Base-by-base conservation (phyloP, 2,888 invertebrate species). In the Gymnocheta viridis region DNA sequence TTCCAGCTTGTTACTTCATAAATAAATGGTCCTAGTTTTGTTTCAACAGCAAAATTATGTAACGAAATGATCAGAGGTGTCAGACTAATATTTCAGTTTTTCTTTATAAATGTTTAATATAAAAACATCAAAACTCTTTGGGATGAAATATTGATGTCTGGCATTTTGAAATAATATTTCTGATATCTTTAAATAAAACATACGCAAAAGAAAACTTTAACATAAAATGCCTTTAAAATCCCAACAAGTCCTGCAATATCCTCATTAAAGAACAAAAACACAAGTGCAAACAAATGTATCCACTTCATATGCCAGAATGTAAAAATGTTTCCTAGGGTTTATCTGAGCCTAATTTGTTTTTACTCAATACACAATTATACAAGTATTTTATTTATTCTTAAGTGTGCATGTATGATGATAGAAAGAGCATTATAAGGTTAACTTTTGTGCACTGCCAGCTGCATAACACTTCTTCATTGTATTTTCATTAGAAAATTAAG, bases 311-410 rank as follows among this genome's bases (percentile, higher is more conserved):
- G 32, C 19, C 6, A 1, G 1, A 14, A 38, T 24, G 24, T 6
- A 1, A 12, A 35, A 4, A 10, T 17, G 10, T 38, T 35, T 19
- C 5, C 9, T 41, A 54, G 14, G 27, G 38, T 62, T 38, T 49
- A 32, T 29, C 4, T 29, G 38, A 38, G 69, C 81, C 74, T 82
- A 64, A 82, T 76, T 69, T 58, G 38, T 17, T 82, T 70, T 70
- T 51, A 64, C 74, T 82, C 32, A 47, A 38, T 14, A 14, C 27
- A 29, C 47, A 10, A n/a, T 4, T 27, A 9, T 17, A 14, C 22
- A 10, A 29, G 19, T 54, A 72, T 32, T 70, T 58, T 54, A 35
- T 62, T 69, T 69, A 79, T 38, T 35, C 38, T 58, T 35, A 4
- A 9, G 22, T 22, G 22, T n/a, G 41, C 22, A 17, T 47, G 44